phyloP scores from a whole-genome alignment of 2,888 invertebrate species.

The Tachystola acroxantha region DNA sequence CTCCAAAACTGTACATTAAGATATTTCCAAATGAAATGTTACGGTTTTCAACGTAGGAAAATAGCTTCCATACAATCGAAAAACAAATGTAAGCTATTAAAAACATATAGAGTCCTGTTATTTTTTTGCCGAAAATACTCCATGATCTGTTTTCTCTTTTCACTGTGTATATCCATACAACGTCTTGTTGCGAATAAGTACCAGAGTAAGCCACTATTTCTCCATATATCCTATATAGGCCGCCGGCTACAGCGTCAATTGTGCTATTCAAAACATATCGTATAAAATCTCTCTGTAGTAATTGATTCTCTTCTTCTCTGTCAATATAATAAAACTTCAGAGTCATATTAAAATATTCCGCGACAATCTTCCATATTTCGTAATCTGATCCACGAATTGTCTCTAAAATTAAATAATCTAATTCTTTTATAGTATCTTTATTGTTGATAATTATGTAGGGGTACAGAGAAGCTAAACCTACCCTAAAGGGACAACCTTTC shows the following conservation, averaged over 20 bases:
- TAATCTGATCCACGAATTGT: conserved; percentile 41
- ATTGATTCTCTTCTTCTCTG: conserved; percentile 26
- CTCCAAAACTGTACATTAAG: conserved; percentile 47
- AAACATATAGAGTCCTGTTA: conserved; percentile 45
- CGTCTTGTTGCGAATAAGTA: conserved; percentile 38
- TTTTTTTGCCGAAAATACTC: conserved; percentile 38
- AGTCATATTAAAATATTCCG: conserved; percentile 34
- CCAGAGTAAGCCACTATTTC: conserved; percentile 54
- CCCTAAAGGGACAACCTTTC: conserved; percentile 44
- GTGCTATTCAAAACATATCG: conserved; percentile 42
- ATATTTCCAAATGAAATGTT: conserved; percentile 28
- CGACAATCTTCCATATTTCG: conserved; percentile 49
- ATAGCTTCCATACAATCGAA: conserved; percentile 35
- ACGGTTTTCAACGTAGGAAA: conserved; percentile 34
- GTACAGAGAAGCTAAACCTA: conserved; percentile 40
- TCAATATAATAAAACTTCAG: conserved; percentile 28
- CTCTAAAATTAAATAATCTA: conserved; percentile 29
- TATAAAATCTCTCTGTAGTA: conserved; percentile 22
- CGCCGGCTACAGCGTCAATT: conserved; percentile 52
- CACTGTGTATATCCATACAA: conserved; percentile 47
- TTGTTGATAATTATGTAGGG: conserved; percentile 42
- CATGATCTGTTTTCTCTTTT: conserved; percentile 42
- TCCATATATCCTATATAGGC: conserved; percentile 47
- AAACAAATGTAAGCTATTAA: conserved; percentile 44
- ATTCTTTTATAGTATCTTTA: conserved; percentile 24